These are phyloP conservation scores for Glareola pratincola DNA, from an alignment of 2,113 vertebrate genomes.

Conservation along the genomic window DNA sequence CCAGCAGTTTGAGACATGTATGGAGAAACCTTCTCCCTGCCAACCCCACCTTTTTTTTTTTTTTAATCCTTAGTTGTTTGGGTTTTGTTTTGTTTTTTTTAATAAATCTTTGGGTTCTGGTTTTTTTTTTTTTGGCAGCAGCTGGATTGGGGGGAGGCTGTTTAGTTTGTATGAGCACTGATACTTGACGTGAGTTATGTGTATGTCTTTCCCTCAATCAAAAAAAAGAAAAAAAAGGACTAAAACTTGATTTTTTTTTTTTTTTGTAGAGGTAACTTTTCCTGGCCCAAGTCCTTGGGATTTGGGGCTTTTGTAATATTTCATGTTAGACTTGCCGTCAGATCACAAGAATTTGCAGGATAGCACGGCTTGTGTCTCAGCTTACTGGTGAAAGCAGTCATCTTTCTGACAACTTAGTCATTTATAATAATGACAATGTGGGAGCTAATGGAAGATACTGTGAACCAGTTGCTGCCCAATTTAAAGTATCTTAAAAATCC, in stretches of 20 bases:
- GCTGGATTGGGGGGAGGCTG: not conserved
- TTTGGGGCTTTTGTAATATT: not conserved
- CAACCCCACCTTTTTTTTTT: not conserved
- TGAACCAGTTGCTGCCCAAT: conserved; percentile 1
- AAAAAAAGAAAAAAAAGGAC: not conserved
- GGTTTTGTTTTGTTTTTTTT: not conserved
- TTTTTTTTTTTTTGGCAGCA: not conserved
- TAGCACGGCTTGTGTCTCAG: not conserved
- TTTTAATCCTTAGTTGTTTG: not conserved
- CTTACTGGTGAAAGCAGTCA: not conserved
- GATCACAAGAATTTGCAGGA: not conserved
- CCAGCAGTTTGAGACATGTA: not conserved
- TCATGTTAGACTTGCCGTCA: not conserved
- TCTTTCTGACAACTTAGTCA: not conserved
- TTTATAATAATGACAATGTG: not conserved
- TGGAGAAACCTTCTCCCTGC: not conserved
- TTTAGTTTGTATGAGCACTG: not conserved
- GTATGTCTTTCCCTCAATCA: not conserved
- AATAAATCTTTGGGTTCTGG: not conserved
- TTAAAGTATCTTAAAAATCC: not conserved
- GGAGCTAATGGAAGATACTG: conserved; percentile 2
- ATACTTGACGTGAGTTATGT: not conserved
- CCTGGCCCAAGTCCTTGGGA: not conserved
- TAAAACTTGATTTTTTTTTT: not conserved
- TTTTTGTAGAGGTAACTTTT: not conserved